Conservation (phyloP, 2,797 vertebrate species). For the Danio albolineatus region DNA sequence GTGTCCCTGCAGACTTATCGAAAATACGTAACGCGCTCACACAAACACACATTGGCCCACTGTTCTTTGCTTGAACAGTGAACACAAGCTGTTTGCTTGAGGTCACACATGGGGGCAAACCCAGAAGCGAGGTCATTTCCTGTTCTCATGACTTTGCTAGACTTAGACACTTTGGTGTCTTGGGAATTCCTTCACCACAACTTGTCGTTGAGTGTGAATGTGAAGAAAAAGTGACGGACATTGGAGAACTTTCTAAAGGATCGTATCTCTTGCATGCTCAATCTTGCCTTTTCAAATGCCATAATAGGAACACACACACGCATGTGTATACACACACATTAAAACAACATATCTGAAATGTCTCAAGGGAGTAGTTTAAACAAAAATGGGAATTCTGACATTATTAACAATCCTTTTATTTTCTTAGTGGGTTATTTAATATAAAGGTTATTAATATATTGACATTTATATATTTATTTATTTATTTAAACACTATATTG, state of each 20-base stretch:
- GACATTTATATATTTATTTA: no score
- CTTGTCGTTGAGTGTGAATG: conserved; percentile 6
- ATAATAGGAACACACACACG: conserved; percentile 1
- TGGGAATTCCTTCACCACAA: conserved; percentile 41
- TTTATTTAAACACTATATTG: background rate
- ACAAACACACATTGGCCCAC: conserved; percentile 40
- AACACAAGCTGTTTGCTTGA: conserved; percentile 45
- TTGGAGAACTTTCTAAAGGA: conserved; percentile 9
- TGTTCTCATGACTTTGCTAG: conserved; percentile 61
- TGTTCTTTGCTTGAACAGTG: conserved; percentile 51
- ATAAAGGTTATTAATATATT: no score
- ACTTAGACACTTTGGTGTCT: conserved; percentile 42
- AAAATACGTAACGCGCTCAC: conserved; percentile 43
- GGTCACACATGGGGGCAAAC: conserved; percentile 50
- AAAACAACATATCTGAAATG: conserved; percentile 1
- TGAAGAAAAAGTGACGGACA: conserved; percentile 30
- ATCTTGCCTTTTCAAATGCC: conserved; percentile 30
- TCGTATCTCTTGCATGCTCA: conserved; percentile 30
- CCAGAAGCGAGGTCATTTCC: conserved; percentile 55
- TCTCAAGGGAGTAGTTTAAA: background rate
- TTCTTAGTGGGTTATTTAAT: background rate
- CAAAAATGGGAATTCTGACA: background rate
- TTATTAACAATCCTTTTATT: background rate
- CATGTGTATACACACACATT: background rate
- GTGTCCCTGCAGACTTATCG: conserved; percentile 35